phyloP scores from a whole-genome alignment of 2,888 invertebrate species.

The Drosophila lacicola region DNA sequence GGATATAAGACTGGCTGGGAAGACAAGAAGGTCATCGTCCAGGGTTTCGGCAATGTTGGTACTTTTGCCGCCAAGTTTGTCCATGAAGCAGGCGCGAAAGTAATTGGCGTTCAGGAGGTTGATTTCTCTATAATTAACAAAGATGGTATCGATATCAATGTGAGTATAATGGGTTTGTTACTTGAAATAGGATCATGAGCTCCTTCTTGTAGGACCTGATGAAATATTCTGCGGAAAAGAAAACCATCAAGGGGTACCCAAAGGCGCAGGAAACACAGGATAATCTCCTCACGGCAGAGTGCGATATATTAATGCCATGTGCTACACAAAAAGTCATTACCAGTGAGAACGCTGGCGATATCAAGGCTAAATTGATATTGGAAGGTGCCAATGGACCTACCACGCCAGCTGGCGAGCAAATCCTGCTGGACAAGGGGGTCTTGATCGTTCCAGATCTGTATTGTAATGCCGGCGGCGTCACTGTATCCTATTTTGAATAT shows the following conservation, averaged over 20 bases:
- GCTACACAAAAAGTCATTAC: constrained; percentile 97
- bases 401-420: constrained; percentile 97
- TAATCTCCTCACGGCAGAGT: constrained; percentile 94
- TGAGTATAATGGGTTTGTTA: constrained; percentile 35
- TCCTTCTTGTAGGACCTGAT: constrained; percentile 88
- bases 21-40: constrained; percentile 97
- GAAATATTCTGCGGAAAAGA: constrained; percentile 91
- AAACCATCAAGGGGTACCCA: constrained; percentile 96
- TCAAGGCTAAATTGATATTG: constrained; percentile 96
- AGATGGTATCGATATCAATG: constrained; percentile 92
- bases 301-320: constrained; percentile 98
- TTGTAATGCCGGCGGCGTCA: constrained; percentile 97
- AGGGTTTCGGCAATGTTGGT: constrained; percentile 98
- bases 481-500: constrained; percentile 99
- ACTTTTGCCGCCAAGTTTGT: constrained; percentile 97
- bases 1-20: constrained; percentile 97
- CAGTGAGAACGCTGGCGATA: constrained; percentile 94
- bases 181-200: background rate
- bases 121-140: constrained; percentile 95
- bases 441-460: constrained; percentile 97
- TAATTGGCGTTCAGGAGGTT: constrained; percentile 96
- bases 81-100: constrained; percentile 95
- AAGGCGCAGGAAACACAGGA: constrained; percentile 94
- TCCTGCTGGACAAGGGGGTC: constrained; percentile 93
- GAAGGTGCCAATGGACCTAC: constrained; percentile 99